Evolutionary conservation across 2,797 vertebrate genomes (phyloP).

Genomic region (Clamator glandarius): DNA sequence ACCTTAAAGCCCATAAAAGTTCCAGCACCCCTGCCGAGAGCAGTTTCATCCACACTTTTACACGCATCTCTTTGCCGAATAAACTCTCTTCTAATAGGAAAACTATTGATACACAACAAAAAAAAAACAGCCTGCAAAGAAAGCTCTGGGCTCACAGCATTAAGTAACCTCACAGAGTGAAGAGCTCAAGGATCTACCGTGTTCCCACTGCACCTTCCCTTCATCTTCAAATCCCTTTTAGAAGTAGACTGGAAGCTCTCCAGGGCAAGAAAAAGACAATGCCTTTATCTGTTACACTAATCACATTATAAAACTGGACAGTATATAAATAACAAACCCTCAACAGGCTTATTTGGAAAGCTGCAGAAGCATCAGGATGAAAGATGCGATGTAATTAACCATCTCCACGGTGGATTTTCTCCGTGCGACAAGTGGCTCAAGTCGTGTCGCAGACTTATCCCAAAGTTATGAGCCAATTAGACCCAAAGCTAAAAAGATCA

Average conservation of each 20-base stretch:
- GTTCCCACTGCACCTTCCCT: not conserved
- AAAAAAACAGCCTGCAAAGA: not conserved
- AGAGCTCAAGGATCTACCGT: not conserved
- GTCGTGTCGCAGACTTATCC: not conserved
- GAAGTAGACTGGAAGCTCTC: not conserved
- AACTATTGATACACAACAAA: not conserved
- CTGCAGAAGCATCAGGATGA: not conserved
- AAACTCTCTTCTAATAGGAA: not conserved
- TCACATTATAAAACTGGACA: not conserved
- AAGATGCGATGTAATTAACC: not conserved
- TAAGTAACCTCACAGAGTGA: not conserved
- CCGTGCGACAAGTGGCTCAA: not conserved
- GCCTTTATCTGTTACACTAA: not conserved
- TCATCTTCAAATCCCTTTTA: not conserved
- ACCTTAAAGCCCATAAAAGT: too few species aligned
- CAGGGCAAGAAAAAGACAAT: not conserved
- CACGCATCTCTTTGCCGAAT: not conserved
- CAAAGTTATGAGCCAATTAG: not conserved
- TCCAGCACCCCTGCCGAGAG: too few species aligned
- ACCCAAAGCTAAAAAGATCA: not conserved
- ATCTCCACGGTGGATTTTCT: not conserved
- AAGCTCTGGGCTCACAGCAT: not conserved
- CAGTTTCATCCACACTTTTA: fast-evolving
- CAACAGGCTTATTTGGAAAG: not conserved
- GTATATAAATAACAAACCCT: not conserved